Percentiles rank a stretch among this genome's conserved stretches.
Evolutionary conservation across 2,113 vertebrate species (phyloP).

Genomic region (Spermophilus dauricus): DNA sequence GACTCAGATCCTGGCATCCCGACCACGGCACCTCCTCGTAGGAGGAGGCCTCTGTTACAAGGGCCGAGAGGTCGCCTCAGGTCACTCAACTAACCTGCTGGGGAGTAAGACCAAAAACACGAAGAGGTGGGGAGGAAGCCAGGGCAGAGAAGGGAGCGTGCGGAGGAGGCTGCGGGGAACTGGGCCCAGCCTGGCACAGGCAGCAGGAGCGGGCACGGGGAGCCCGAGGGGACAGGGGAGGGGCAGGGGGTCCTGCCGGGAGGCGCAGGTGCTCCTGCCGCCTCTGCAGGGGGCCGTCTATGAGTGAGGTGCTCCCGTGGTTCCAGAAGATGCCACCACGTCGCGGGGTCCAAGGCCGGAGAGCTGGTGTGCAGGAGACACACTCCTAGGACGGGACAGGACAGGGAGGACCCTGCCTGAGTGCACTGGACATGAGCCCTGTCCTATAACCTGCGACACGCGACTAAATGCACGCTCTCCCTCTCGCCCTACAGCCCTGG

Average conservation of each 20-base stretch:
- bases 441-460: not conserved
- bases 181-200: too few relatives aligned
- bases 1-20: not conserved
- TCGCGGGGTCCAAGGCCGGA: too few relatives aligned
- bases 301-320: not conserved
- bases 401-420: not conserved
- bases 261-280: not conserved
- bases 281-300: not conserved
- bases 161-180: too few relatives aligned
- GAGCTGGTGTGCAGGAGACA: too few relatives aligned
- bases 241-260: too few relatives aligned
- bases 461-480: rapidly evolving
- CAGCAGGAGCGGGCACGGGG: too few relatives aligned
- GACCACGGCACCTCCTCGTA: not conserved
- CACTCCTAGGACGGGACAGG: not conserved
- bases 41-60: not conserved
- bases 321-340: not conserved
- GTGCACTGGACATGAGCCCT: not conserved
- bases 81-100: not conserved
- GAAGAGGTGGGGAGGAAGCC: rapidly evolving
- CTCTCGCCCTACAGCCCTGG: not conserved
- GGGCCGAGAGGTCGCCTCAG: not conserved
- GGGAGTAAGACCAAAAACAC: not conserved
- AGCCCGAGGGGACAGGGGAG: too few relatives aligned
- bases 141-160: not conserved